These are phyloP conservation scores for Tenthredo livida DNA, from an alignment of 2,888 invertebrate genomes.

Conservation along the genomic window DNA sequence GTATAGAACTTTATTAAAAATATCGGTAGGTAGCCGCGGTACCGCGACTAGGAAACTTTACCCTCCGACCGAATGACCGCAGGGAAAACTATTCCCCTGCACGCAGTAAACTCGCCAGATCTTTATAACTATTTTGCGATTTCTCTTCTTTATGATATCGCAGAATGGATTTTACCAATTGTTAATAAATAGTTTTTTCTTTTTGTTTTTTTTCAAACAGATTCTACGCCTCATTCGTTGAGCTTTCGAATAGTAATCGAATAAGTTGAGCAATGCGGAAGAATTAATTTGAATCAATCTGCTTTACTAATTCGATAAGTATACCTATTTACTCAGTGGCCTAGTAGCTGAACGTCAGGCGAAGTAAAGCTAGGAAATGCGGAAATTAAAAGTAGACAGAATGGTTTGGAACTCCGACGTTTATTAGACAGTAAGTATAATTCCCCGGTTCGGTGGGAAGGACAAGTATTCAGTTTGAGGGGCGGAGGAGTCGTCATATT, in stretches of 20 bases:
- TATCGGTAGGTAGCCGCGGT: neutral
- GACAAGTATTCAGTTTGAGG: slow-evolving; percentile 67
- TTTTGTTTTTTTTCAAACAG: neutral
- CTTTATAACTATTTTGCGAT: neutral
- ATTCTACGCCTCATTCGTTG: neutral
- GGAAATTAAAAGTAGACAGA: slow-evolving; percentile 33
- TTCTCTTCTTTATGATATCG: neutral
- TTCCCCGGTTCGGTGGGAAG: slow-evolving; percentile 68
- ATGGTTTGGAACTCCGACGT: slow-evolving; percentile 67
- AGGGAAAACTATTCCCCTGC: neutral
- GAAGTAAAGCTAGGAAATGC: neutral
- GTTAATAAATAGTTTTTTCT: too few relatives aligned
- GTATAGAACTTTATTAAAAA: slow-evolving; percentile 42
- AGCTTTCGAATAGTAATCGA: neutral
- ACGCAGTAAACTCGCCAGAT: neutral
- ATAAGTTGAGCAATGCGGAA: neutral
- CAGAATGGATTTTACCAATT: neutral
- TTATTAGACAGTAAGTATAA: slow-evolving; percentile 78
- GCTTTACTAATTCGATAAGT: slow-evolving; percentile 7
- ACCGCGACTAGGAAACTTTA: slow-evolving; percentile 4
- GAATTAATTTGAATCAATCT: neutral
- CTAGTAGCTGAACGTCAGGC: neutral
- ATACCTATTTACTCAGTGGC: neutral
- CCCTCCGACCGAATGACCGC: neutral
- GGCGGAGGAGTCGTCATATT: slow-evolving; percentile 73